Conservation (phyloP, 2,888 invertebrate genomes). For the Trichogramma evanescens region DNA sequence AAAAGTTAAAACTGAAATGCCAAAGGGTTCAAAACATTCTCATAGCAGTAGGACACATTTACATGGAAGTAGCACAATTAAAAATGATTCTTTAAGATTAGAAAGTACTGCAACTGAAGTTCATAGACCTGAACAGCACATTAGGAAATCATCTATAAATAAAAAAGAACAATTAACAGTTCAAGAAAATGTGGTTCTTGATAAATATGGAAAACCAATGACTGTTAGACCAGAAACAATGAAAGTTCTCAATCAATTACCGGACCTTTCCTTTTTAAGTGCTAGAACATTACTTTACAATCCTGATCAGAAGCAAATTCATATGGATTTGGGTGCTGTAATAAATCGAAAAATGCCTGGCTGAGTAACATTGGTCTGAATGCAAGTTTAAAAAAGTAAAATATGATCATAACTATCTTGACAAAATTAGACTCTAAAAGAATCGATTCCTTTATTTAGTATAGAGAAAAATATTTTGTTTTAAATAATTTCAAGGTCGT, state of each 20-base stretch:
- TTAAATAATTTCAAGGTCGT: neutral
- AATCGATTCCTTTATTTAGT: neutral
- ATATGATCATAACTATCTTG: neutral
- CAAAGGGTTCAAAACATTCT: conserved; percentile 18
- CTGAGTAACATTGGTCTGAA: conserved; percentile 48
- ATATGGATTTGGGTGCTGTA: conserved; percentile 42
- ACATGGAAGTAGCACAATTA: conserved; percentile 14
- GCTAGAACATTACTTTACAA: conserved; percentile 42
- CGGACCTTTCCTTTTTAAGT: conserved; percentile 42
- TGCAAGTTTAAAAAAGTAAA: conserved; percentile 29
- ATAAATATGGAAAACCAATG: conserved; percentile 40
- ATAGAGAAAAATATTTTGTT: neutral
- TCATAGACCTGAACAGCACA: conserved; percentile 22
- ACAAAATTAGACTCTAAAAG: neutral
- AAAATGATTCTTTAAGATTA: conserved; percentile 17
- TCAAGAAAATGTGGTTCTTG: conserved; percentile 36
- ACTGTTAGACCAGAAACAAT: conserved; percentile 38
- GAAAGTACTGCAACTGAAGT: conserved; percentile 22
- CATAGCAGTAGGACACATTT: conserved; percentile 24
- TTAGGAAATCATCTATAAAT: conserved; percentile 21
- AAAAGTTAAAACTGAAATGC: conserved; percentile 20
- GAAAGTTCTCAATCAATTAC: conserved; percentile 41
- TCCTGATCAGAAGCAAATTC: conserved; percentile 42
- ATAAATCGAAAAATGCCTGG: conserved; percentile 46
- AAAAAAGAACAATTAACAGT: conserved; percentile 24